Base-by-base conservation (phyloP, 1,140 invertebrate genomes). In the Babylonia areolata region DNA sequence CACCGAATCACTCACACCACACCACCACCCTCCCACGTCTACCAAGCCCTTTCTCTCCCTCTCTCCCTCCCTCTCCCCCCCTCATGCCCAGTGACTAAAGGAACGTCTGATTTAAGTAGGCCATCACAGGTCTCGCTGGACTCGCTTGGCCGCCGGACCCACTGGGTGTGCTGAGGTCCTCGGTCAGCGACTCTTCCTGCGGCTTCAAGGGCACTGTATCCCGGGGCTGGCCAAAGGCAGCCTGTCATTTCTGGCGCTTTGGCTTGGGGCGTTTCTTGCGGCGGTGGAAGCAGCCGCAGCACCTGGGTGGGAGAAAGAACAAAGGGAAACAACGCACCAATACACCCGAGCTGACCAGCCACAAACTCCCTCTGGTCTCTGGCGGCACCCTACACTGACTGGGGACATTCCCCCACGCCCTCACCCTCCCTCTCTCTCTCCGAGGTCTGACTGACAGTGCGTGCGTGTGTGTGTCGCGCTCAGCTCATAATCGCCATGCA, bases 201-300 rank as follows among this genome's bases (percentile, higher is more conserved):
- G 85, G 84, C 69, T 90, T 81, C 64, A 92, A 88, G 87, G 89
- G 90, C 81, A 90, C 88, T 77, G 88, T 89, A 88, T 92, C 91
- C 88, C 85, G 87, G 40, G 84, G 87, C 84, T 90, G 91, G 86
- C 90, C 89, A 88, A 87, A 88, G 69, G 85, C 88, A 81, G 81
- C 82, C 81, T 87, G 90, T 93, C 92, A 93, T 93, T 93, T 93
- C 84, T 88, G 85, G 40, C 90, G 88, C 86, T 93, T 93, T 78
- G 86, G 81, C 86, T 90, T 91, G 73, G 86, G 82, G 75, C 86
- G 87, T 85, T 88, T 91, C 88, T 89, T 89, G 81, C 82, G 86
- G 79, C 87, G 82, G 64, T 87, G 83, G 81, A 91, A 92, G 85
- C 91, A 93, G 17, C 88, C 87, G 87, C 92, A 93, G 88, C 92